Evolutionary conservation across 2,113 vertebrate species (phyloP), one percentile per base, ranked within the genome.

Genomic region (Talpa occidentalis): DNA sequence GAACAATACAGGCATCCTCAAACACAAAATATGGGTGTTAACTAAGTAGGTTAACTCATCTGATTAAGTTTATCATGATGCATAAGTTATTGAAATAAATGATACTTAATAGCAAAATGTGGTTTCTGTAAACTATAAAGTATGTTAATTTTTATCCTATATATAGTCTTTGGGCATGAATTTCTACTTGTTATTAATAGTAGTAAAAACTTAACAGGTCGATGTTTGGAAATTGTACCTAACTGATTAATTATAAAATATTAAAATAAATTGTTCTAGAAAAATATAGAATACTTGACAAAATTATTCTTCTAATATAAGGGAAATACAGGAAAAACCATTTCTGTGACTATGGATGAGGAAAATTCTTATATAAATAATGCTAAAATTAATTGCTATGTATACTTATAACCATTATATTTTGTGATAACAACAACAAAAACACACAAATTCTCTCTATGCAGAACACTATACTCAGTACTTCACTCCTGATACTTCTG

Each of bases 61-160:
- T 89, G 78, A 79, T 69, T 94, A 81, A 11, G 5, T 74, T 92
- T 87, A 86, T 87, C 44, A 90, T 89, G 4, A 80, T 60, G 42
- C 12, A 49, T 37, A 93, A 24, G 42, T 74, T 87, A 79, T 35
- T 16, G 16, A 92, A 93, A 70, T 21, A 37, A 1, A 56, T 67
- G 8, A 82, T 74, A 94, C 26, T 73, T 86, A 64, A 87, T 44
- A 93, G n/a, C 12, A 92, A 93, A 80, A 66, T 64, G 0, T 19
- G 22, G 4, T 70, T 84, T 73, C 30, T 80, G 2, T 92, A 32
- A 70, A 40, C 26, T 86, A 16, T 78, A 59, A 83, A 60, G 72
- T 52, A 60, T 76, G 1, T 1, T 81, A 12, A 62, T 69, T 93
- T 86, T 94, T 17, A 64, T 42, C 84, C 8, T 32, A 1, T 40